Conservation (phyloP, 2,888 invertebrate genomes). For the Lasioglossum vierecki region DNA sequence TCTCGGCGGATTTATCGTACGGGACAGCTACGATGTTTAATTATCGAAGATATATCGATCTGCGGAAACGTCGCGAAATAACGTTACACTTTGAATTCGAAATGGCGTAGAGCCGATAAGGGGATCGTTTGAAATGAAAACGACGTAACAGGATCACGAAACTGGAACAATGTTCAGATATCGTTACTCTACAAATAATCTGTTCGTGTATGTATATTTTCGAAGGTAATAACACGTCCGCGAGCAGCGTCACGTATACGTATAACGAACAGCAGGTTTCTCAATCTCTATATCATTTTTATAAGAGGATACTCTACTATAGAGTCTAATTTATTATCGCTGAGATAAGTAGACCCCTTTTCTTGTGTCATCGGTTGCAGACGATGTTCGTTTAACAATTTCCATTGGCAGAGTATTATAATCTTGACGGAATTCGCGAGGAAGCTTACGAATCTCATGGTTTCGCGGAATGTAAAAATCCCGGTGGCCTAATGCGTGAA, state of each 20-base stretch:
- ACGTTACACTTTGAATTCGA: background rate
- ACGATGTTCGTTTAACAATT: background rate
- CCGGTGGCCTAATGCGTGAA: background rate
- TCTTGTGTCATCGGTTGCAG: background rate
- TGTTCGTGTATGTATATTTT: background rate
- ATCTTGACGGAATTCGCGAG: background rate
- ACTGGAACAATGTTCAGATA: background rate
- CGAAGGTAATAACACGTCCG: too few relatives aligned
- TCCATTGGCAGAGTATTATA: background rate
- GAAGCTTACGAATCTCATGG: background rate
- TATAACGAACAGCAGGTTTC: too few relatives aligned
- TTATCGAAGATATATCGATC: slow-evolving; percentile 4
- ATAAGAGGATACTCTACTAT: too few relatives aligned
- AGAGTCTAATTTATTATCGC: too few relatives aligned
- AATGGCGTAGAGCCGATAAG: background rate
- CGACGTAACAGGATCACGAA: background rate
- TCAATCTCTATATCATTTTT: too few relatives aligned
- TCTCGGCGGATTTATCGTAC: background rate
- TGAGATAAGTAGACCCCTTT: background rate
- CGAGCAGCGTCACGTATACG: too few relatives aligned
- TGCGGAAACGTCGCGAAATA: slow-evolving; percentile 8
- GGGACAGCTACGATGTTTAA: background rate
- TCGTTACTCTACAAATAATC: background rate
- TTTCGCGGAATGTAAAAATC: background rate
- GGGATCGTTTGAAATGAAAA: background rate